These are phyloP conservation scores for Gymnosoma rotundatum DNA, from an alignment of 2,888 invertebrate species.

Conservation along the genomic window DNA sequence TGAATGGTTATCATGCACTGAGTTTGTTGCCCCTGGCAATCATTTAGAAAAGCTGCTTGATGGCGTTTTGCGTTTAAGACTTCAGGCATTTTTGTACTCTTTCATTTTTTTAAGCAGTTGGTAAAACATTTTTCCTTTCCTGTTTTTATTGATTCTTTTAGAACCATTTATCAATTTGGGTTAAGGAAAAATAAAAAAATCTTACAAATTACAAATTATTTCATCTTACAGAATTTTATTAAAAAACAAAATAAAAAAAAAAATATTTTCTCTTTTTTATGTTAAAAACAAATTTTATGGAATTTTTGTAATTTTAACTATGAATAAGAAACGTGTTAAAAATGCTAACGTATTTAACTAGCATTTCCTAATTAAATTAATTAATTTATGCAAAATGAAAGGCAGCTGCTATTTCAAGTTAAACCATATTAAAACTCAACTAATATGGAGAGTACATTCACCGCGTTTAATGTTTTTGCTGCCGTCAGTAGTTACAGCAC, in stretches of 20 bases:
- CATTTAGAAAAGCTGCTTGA: slow-evolving; percentile 51
- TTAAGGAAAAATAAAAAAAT: not conserved
- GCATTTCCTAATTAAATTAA: slow-evolving; percentile 66
- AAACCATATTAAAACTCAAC: not conserved
- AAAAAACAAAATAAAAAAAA: too few species aligned
- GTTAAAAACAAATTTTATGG: not conserved
- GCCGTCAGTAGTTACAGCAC: too few species aligned
- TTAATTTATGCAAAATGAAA: slow-evolving; percentile 44
- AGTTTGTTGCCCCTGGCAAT: slow-evolving; percentile 68
- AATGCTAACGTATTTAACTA: slow-evolving; percentile 49
- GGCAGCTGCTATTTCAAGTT: not conserved
- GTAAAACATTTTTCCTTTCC: slow-evolving; percentile 1
- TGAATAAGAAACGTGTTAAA: slow-evolving; percentile 51
- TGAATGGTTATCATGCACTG: slow-evolving; percentile 71
- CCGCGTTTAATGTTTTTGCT: too few species aligned
- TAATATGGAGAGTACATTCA: too few species aligned
- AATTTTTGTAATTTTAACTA: not conserved
- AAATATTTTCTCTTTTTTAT: slow-evolving; percentile 9
- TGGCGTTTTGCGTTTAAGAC: slow-evolving; percentile 50
- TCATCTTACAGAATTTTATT: too few species aligned
- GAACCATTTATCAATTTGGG: too few species aligned
- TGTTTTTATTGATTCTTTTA: not conserved
- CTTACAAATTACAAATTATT: too few species aligned
- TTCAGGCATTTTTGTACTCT: slow-evolving; percentile 14
- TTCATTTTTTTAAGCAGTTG: slow-evolving; percentile 5